phyloP scores from a whole-genome alignment of 2,888 invertebrate genomes.

The Polietes domitor region DNA sequence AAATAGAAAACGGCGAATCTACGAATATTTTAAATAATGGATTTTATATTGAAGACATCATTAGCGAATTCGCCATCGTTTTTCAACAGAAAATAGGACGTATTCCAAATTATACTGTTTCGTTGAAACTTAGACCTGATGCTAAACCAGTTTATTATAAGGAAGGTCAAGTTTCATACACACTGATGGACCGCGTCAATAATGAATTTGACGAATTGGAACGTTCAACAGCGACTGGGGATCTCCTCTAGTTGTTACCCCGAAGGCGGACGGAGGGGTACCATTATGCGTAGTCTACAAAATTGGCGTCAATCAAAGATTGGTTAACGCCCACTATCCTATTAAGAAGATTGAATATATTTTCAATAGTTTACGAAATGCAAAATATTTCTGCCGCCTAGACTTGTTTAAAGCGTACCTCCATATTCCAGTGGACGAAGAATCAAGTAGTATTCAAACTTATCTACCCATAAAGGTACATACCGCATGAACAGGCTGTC shows the following conservation, averaged over 20 bases:
- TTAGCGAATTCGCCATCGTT: not conserved
- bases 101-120: constrained; percentile 27
- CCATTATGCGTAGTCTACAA: constrained; percentile 36
- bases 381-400: constrained; percentile 49
- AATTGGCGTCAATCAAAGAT: constrained; percentile 22
- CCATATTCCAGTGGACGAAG: constrained; percentile 33
- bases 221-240: constrained; percentile 39
- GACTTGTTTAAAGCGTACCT: constrained; percentile 55
- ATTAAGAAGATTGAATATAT: constrained; percentile 49
- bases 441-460: constrained; percentile 30
- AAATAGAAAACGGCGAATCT: not conserved
- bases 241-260: constrained; percentile 30
- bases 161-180: constrained; percentile 50
- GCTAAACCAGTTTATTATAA: constrained; percentile 32
- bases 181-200: constrained; percentile 38
- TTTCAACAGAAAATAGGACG: constrained; percentile 43
- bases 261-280: constrained; percentile 22
- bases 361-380: constrained; percentile 38
- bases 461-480: constrained; percentile 33
- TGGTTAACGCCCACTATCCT: constrained; percentile 26
- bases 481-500: not conserved
- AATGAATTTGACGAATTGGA: constrained; percentile 27
- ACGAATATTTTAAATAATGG: not conserved
- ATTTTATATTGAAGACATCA: not conserved
- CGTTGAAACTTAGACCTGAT: constrained; percentile 29